Conservation (phyloP, 1,140 invertebrate species). For the Amyelois transitella region DNA sequence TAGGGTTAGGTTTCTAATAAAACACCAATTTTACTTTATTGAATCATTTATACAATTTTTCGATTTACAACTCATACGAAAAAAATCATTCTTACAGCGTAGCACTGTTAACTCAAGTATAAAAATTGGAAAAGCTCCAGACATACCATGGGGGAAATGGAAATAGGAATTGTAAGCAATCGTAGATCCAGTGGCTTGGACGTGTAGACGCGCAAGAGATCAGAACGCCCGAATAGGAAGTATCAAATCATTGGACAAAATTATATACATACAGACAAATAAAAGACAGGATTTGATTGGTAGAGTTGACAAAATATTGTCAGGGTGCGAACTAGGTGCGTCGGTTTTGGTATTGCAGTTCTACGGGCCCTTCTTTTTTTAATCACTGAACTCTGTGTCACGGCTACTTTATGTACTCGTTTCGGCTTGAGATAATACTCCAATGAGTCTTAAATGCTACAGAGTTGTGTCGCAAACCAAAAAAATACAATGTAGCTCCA, state of each 20-base stretch:
- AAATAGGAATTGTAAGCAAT: conserved; percentile 11
- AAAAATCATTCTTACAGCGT: conserved; percentile 40
- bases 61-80: conserved; percentile 51
- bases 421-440: neutral
- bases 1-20: conserved; percentile 26
- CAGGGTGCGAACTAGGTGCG: neutral
- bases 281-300: neutral
- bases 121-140: conserved; percentile 50
- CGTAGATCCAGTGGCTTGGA: conserved; percentile 11
- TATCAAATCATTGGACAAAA: neutral
- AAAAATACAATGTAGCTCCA: neutral
- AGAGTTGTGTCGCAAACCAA: neutral
- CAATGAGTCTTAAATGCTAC: neutral
- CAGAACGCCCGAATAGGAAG: neutral
- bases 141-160: conserved; percentile 22
- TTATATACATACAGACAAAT: neutral
- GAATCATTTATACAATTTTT: conserved; percentile 63
- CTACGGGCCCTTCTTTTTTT: too few relatives aligned
- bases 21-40: conserved; percentile 58
- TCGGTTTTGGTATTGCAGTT: too few relatives aligned
- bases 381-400: too few relatives aligned
- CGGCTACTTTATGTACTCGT: neutral
- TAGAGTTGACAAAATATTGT: neutral
- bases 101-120: conserved; percentile 49
- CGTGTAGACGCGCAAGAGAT: conserved; percentile 3